Percentiles rank a stretch among this genome's conserved stretches.
Evolutionary conservation across 2,113 vertebrate genomes (phyloP).

Genomic region (Hiodon alosoides): DNA sequence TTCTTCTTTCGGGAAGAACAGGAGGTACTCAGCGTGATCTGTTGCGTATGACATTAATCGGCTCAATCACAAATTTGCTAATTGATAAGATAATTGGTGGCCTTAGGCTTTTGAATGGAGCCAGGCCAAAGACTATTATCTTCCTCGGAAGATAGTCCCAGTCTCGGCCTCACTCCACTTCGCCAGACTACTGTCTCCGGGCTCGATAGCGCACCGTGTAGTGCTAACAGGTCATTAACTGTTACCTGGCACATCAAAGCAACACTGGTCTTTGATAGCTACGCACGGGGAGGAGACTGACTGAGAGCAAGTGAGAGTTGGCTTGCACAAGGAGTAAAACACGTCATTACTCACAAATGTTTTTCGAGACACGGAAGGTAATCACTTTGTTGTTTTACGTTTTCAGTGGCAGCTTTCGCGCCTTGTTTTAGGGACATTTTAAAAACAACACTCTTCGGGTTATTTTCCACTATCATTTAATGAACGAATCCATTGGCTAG

Average conservation of each 20-base stretch:
- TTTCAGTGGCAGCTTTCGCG: not conserved
- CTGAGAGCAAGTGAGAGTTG: not conserved
- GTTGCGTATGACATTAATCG: constrained; percentile 32
- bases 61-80: constrained; percentile 31
- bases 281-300: not conserved
- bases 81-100: constrained; percentile 32
- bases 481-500: not conserved
- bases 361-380: constrained; percentile 1
- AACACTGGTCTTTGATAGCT: constrained; percentile 39
- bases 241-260: constrained; percentile 41
- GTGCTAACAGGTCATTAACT: constrained; percentile 50
- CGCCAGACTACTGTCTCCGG: constrained; percentile 43
- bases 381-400: not conserved
- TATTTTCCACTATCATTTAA: not conserved
- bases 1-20: constrained; percentile 1
- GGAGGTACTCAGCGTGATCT: constrained; percentile 18
- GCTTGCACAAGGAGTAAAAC: constrained; percentile 12
- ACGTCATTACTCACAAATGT: constrained; percentile 20
- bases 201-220: constrained; percentile 25
- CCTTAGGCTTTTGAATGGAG: constrained; percentile 26
- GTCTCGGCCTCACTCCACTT: constrained; percentile 12
- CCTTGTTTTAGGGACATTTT: not conserved
- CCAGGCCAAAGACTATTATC: constrained; percentile 29
- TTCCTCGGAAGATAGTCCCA: constrained; percentile 14
- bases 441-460: not conserved